Conservation (phyloP, 1,140 invertebrate genomes). For the Drosophila jambulina region DNA sequence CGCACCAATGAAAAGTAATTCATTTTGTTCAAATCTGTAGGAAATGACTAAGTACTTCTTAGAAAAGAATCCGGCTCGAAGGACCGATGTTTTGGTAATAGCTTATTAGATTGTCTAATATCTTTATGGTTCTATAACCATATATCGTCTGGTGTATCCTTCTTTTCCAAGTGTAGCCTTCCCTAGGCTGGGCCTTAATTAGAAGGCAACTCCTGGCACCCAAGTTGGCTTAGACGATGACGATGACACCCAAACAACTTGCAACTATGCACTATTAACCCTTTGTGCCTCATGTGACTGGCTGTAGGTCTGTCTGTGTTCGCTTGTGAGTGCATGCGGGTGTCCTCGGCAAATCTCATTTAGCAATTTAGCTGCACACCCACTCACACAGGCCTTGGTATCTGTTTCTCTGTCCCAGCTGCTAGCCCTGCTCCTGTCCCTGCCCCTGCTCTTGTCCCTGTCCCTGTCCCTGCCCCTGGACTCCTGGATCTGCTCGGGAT, state of each 20-base stretch:
- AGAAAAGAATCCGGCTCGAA: not conserved
- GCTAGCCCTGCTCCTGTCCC: conserved; percentile 1
- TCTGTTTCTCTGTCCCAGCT: conserved; percentile 12
- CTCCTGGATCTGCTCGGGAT: conserved; percentile 29
- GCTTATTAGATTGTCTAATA: no score
- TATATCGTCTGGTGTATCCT: not conserved
- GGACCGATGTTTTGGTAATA: not conserved
- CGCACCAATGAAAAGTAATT: not conserved
- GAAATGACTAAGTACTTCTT: not conserved
- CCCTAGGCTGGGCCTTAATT: conserved; percentile 62
- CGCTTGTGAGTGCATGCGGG: conserved; percentile 45
- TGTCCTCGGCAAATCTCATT: conserved; percentile 78
- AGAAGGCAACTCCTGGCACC: conserved; percentile 59
- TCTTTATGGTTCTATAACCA: not conserved
- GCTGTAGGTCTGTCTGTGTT: conserved; percentile 4
- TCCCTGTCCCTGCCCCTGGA: conserved; percentile 30
- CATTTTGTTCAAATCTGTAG: not conserved
- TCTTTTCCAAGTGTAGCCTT: conserved; percentile 18
- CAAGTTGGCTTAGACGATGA: conserved; percentile 72
- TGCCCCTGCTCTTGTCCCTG: conserved; percentile 15
- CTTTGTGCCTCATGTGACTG: conserved; percentile 68
- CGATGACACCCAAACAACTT: conserved; percentile 69
- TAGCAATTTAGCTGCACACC: conserved; percentile 84
- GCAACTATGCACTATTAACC: conserved; percentile 79
- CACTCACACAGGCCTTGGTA: conserved; percentile 57